Evolutionary conservation across 30 jellyfish, hydroid and myxozoan genomes (phyloP), one percentile per base, ranked within the genome.

Genomic region (Clytia hemisphaerica): DNA sequence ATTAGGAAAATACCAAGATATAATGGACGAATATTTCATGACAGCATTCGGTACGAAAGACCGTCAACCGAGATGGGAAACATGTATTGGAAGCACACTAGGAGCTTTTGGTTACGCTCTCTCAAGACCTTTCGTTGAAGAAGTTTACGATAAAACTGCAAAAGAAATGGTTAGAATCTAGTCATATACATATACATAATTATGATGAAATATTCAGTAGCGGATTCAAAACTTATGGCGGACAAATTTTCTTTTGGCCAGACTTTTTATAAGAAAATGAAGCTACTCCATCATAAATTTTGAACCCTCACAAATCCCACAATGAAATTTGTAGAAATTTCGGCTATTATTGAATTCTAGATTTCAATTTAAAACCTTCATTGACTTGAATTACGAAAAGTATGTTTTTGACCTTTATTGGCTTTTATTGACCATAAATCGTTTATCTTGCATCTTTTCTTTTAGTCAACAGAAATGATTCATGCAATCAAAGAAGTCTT

Each of bases 41-140:
- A 62, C 90, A 19, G 64, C 80, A 15, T 61, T 26, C 4, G 94
- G 97, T 7, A 73, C 94, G 28, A 63, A 92, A 34, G 97, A 80
- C 84, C 92, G 78, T 71, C 85, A 54, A 18, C 97, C 93, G 42
- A 72, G 97, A 44, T 88, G 97, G 97, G 94, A 88, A 44, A 63
- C 75, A 3, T 88, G 97, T 37, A 74, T 88, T 63, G 44, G 79
- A 7, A 70, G 93, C 26, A 88, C 97, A 0, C 1, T 61, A 1
- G 72, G 83, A 0, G 53, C 75, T 19, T 80, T 70, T 75, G 94
- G 94, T 4, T 88, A 72, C 45, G 97, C 94, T 3, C 47, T 88
- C 22, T 83, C 92, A 14, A 72, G 94, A 34, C 76, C 88, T 25
- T 88, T 88, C 75, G 93, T 79, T 33, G 94, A 88, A 22, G 74